Conservation (phyloP, 2,888 invertebrate species). For the Trichopoda pennipes region DNA sequence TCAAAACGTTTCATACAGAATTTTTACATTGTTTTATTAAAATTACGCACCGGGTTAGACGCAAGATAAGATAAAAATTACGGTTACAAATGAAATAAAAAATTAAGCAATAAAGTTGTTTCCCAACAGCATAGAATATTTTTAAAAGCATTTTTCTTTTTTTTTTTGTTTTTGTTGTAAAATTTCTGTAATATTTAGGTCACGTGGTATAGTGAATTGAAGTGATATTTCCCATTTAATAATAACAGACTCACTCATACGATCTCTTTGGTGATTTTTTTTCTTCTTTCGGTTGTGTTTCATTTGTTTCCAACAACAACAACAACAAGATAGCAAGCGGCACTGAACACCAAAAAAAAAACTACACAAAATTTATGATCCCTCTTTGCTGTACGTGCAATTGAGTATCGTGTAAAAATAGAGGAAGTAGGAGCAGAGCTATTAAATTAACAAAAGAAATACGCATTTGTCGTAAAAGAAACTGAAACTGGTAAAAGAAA, state of each 20-base stretch:
- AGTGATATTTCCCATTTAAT: slow-evolving; percentile 30
- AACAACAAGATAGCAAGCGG: slow-evolving; percentile 7
- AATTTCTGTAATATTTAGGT: slow-evolving; percentile 39
- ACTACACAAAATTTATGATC: slow-evolving; percentile 39
- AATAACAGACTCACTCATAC: slow-evolving; percentile 2
- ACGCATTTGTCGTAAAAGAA: neutral
- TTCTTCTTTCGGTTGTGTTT: no score
- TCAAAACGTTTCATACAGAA: neutral
- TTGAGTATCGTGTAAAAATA: slow-evolving; percentile 45
- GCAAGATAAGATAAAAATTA: slow-evolving; percentile 14
- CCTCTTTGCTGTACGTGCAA: slow-evolving; percentile 27
- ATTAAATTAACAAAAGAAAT: neutral
- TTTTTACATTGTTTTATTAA: neutral
- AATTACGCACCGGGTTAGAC: slow-evolving; percentile 2
- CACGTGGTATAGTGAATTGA: slow-evolving; percentile 22
- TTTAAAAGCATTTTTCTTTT: slow-evolving; percentile 25
- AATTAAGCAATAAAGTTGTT: slow-evolving; percentile 6
- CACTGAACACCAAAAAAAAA: neutral
- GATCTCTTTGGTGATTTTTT: slow-evolving; percentile 20
- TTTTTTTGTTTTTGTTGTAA: slow-evolving; percentile 8
- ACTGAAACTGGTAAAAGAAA: neutral
- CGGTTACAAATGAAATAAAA: neutral
- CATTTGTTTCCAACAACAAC: neutral
- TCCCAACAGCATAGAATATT: slow-evolving; percentile 27
- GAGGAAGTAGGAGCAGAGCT: slow-evolving; percentile 6